Conservation (phyloP, 2,797 vertebrate species). For the Danionella dracula region DNA sequence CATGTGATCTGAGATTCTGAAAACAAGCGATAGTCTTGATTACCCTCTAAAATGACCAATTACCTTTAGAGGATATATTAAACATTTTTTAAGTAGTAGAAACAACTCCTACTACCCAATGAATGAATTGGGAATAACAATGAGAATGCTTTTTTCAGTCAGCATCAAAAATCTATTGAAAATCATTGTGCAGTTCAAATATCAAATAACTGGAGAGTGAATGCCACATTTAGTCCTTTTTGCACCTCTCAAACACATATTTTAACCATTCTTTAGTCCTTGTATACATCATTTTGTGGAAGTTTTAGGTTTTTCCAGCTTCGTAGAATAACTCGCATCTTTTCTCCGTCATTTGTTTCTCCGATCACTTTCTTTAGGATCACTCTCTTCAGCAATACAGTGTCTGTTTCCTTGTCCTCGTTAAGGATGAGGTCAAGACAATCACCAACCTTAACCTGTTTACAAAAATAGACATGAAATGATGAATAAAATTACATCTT, state of each 20-base stretch:
- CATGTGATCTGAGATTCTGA: neutral
- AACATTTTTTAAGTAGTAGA: neutral
- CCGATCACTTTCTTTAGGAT: slow-evolving; percentile 70
- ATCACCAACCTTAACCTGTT: slow-evolving; percentile 89
- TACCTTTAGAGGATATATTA: too few relatives aligned
- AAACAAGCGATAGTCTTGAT: neutral
- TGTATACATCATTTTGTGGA: slow-evolving; percentile 68
- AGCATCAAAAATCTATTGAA: neutral
- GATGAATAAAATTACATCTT: neutral
- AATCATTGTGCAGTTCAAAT: neutral
- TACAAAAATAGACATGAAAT: slow-evolving; percentile 10
- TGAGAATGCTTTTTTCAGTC: neutral
- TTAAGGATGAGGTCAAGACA: slow-evolving; percentile 80
- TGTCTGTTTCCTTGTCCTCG: slow-evolving; percentile 76
- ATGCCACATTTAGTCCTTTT: neutral
- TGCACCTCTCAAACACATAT: neutral
- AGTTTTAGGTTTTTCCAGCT: slow-evolving; percentile 84
- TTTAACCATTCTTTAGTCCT: slow-evolving; percentile 41
- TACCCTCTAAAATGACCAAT: too few relatives aligned
- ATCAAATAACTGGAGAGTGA: neutral
- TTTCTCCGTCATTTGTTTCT: slow-evolving; percentile 73
- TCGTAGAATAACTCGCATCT: slow-evolving; percentile 77
- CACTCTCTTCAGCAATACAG: slow-evolving; percentile 80
- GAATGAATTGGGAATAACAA: too few relatives aligned
- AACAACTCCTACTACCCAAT: neutral